phyloP scores from a whole-genome alignment of 1,140 invertebrate genomes.

The Nilaparvata lugens region DNA sequence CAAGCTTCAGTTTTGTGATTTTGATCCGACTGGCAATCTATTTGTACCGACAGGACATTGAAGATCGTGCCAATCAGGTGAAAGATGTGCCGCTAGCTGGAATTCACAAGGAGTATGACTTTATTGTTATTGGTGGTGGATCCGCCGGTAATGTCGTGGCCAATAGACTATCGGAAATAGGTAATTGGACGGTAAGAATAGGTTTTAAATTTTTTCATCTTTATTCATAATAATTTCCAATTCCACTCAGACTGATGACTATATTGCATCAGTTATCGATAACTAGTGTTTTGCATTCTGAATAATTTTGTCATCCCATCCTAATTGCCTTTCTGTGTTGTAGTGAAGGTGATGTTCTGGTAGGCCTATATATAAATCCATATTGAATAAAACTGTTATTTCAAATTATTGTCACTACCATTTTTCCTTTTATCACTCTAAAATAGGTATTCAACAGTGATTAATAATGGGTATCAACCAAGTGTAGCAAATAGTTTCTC shows the following conservation, averaged over 20 bases:
- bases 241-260: too few relatives aligned
- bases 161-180: constrained; percentile 58
- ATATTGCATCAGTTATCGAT: background rate
- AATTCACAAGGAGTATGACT: constrained; percentile 53
- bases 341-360: too few relatives aligned
- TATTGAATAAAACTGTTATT: too few relatives aligned
- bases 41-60: constrained; percentile 52
- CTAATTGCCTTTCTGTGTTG: too few relatives aligned
- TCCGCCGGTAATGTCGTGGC: constrained; percentile 75
- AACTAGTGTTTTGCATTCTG: background rate
- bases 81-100: constrained; percentile 37
- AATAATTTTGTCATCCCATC: background rate
- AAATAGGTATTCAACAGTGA: too few relatives aligned
- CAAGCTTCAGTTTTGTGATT: constrained; percentile 49
- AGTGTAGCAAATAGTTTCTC: too few relatives aligned
- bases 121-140: constrained; percentile 71
- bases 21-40: constrained; percentile 47
- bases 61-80: constrained; percentile 48
- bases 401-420: too few relatives aligned
- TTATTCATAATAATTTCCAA: too few relatives aligned
- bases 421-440: too few relatives aligned
- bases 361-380: too few relatives aligned
- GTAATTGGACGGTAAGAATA: constrained; percentile 45
- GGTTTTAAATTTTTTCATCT: too few relatives aligned
- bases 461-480: too few relatives aligned